Evolutionary conservation across 2,888 invertebrate species (phyloP).

Genomic region (Tenthredo notha): DNA sequence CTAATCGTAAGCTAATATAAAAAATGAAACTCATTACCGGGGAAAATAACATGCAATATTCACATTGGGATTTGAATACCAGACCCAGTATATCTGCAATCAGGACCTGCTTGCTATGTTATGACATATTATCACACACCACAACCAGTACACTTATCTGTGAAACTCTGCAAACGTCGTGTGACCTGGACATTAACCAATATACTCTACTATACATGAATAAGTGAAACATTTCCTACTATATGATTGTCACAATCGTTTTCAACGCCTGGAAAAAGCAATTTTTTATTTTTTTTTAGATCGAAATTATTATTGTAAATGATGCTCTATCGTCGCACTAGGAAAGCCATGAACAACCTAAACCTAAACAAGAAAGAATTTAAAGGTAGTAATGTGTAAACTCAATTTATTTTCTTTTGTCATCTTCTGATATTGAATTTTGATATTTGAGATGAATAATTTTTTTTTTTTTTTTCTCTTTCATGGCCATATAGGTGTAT

Average conservation of each 20-base stretch:
- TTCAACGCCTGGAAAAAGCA: neutral
- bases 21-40: neutral
- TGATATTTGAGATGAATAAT: neutral
- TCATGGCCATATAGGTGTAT: neutral
- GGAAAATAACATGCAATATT: neutral
- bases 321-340: neutral
- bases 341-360: neutral
- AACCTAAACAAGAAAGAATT: neutral
- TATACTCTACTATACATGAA: neutral
- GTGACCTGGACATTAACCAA: neutral
- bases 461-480: no score
- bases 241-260: neutral
- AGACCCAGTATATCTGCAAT: slow-evolving; percentile 13
- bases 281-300: no score
- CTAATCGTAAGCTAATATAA: neutral
- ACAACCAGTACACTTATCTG: neutral
- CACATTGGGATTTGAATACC: neutral
- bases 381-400: neutral
- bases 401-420: neutral
- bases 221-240: neutral
- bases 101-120: neutral
- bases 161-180: neutral
- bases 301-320: no score
- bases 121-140: neutral
- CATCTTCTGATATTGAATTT: neutral